phyloP scores from a whole-genome alignment of 2,888 invertebrate genomes.

The Hemistola chrysoprasaria region DNA sequence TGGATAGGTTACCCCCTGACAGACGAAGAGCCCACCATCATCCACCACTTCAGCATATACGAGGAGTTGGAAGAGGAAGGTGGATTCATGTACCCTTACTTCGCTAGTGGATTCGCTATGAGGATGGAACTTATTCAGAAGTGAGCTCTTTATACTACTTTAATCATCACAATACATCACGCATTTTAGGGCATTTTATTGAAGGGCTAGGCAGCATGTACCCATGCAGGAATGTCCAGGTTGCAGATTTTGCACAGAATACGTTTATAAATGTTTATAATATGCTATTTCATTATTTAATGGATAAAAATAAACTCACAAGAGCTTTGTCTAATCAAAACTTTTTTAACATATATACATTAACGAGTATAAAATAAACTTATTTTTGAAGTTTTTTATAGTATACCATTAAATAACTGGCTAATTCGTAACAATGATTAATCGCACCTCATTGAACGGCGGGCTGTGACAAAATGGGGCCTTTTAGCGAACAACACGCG shows the following conservation, averaged over 20 bases:
- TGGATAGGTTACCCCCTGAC: conserved; percentile 90
- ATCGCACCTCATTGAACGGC: conserved; percentile 6
- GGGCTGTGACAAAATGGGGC: conserved; percentile 7
- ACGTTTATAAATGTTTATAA: no score
- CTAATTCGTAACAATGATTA: conserved; percentile 11
- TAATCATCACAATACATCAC: background rate
- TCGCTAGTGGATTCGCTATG: conserved; percentile 90
- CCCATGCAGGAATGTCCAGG: no score
- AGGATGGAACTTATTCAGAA: conserved; percentile 84
- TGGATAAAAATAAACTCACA: no score
- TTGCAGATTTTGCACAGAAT: no score
- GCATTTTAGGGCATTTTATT: no score
- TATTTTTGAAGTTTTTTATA: no score
- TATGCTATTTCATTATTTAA: no score
- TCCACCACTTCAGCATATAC: conserved; percentile 93
- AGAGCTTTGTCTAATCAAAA: no score
- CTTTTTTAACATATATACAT: no score
- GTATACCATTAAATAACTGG: background rate
- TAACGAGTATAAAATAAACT: background rate
- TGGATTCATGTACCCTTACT: conserved; percentile 90
- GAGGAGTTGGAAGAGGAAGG: conserved; percentile 84
- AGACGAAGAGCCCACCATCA: conserved; percentile 92
- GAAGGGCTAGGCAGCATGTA: no score
- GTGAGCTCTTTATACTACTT: conserved; percentile 68
- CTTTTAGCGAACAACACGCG: conserved; percentile 8